These are phyloP conservation scores for Notolabrus celidotus DNA, from an alignment of 2,797 vertebrate genomes.

Conservation along the genomic window DNA sequence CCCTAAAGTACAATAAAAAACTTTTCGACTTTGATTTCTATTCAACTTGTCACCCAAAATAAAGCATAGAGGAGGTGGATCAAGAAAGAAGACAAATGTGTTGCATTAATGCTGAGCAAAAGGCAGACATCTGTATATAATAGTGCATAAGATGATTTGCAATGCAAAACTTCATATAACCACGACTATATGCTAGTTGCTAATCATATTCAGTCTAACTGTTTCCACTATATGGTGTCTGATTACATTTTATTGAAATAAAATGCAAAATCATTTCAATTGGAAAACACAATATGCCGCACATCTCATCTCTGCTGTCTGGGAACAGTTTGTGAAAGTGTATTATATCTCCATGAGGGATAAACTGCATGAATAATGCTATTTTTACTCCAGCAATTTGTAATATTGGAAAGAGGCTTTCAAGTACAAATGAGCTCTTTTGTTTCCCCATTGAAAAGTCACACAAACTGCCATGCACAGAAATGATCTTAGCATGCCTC, in stretches of 20 bases:
- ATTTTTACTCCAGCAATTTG: conserved; percentile 68
- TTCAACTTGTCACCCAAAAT: background rate
- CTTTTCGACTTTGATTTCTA: conserved; percentile 1
- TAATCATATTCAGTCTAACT: conserved; percentile 39
- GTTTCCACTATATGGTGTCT: conserved; percentile 41
- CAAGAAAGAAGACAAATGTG: conserved; percentile 6
- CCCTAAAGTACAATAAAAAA: background rate
- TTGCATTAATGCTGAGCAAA: conserved; percentile 26
- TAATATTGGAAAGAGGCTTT: conserved; percentile 63
- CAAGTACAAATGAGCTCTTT: conserved; percentile 74
- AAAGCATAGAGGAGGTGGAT: conserved; percentile 1
- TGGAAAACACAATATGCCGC: conserved; percentile 20
- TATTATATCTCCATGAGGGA: conserved; percentile 39
- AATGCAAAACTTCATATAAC: conserved; percentile 21
- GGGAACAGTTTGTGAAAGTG: conserved; percentile 38
- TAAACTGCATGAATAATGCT: conserved; percentile 56
- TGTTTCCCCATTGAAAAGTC: conserved; percentile 54
- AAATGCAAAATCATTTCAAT: conserved; percentile 32
- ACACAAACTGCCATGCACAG: conserved; percentile 41
- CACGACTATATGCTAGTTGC: conserved; percentile 1
- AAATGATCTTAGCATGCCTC: conserved; percentile 34
- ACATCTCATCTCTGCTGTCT: conserved; percentile 24
- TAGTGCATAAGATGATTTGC: conserved; percentile 33
- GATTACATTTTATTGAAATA: conserved; percentile 39
- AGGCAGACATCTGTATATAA: conserved; percentile 25